Evolutionary conservation across 2,888 invertebrate species (phyloP).

Genomic region (Crossocerus cetratus): DNA sequence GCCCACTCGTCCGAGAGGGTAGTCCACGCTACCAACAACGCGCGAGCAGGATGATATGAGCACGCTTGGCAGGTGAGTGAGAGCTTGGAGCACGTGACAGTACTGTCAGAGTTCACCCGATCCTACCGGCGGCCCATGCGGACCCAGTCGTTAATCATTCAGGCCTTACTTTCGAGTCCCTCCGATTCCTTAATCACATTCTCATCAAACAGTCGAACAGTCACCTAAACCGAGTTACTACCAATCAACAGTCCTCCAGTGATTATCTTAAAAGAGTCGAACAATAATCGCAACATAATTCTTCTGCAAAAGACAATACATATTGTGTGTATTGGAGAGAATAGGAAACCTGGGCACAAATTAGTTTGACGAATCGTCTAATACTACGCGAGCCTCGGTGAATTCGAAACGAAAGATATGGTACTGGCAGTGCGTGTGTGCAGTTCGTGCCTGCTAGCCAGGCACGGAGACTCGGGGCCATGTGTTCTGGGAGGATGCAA

Average conservation of each 20-base stretch:
- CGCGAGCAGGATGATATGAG: constrained; percentile 75
- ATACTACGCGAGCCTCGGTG: not conserved
- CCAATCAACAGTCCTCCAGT: too few species aligned
- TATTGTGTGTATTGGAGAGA: too few species aligned
- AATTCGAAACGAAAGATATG: constrained; percentile 2
- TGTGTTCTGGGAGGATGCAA: constrained; percentile 63
- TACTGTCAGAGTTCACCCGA: not conserved
- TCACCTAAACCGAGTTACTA: too few species aligned
- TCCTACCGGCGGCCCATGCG: not conserved
- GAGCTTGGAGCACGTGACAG: constrained; percentile 47
- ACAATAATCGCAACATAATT: too few species aligned
- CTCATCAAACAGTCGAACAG: too few species aligned
- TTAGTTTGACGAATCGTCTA: not conserved
- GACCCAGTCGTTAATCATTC: not conserved
- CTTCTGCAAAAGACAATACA: too few species aligned
- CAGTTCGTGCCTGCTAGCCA: constrained; percentile 40
- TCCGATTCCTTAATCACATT: too few species aligned
- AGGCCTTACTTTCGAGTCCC: not conserved
- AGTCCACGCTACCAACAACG: constrained; percentile 54
- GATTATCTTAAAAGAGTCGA: too few species aligned
- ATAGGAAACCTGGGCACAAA: not conserved
- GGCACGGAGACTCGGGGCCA: constrained; percentile 62
- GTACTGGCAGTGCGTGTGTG: constrained; percentile 30
- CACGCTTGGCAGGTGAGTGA: constrained; percentile 75
- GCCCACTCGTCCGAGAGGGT: constrained; percentile 42